Evolutionary conservation across 2,888 invertebrate genomes (phyloP).

Genomic region (Macroteleia sp.): DNA sequence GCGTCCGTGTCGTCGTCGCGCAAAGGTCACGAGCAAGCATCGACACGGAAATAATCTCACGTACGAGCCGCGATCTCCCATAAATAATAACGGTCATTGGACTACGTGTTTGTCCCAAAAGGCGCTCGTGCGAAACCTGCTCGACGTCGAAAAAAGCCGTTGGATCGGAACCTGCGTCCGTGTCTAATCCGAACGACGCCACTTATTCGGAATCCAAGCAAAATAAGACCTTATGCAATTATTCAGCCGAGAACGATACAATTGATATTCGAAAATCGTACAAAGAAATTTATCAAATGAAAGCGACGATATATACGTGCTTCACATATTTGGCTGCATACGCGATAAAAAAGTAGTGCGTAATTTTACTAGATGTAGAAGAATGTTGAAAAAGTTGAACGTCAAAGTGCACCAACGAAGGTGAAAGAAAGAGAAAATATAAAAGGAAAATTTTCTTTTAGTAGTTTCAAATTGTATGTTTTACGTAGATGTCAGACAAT

Average conservation of each 20-base stretch:
- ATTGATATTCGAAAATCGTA: not conserved
- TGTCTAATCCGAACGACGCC: conserved; percentile 24
- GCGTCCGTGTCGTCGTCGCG: conserved; percentile 31
- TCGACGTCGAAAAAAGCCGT: conserved; percentile 28
- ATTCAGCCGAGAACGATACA: not conserved
- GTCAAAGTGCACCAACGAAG: too few species aligned
- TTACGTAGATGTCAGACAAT: too few species aligned
- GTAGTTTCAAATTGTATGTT: too few species aligned
- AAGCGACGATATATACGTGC: too few species aligned
- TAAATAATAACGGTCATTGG: conserved; percentile 59
- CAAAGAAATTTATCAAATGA: not conserved
- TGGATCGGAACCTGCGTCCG: conserved; percentile 25
- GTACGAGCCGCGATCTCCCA: conserved; percentile 43
- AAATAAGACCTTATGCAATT: conserved; percentile 24
- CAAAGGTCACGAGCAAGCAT: conserved; percentile 55
- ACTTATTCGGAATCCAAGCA: conserved; percentile 9
- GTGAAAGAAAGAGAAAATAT: too few species aligned
- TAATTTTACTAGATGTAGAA: too few species aligned
- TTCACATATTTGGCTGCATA: too few species aligned
- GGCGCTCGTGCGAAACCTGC: conserved; percentile 52
- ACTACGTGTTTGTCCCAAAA: conserved; percentile 57
- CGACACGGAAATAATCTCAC: conserved; percentile 62
- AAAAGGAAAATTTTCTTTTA: not conserved
- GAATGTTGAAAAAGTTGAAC: too few species aligned
- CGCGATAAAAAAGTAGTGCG: too few species aligned